Conservation (phyloP, 2,888 invertebrate species). For the Capitulum mitella region DNA sequence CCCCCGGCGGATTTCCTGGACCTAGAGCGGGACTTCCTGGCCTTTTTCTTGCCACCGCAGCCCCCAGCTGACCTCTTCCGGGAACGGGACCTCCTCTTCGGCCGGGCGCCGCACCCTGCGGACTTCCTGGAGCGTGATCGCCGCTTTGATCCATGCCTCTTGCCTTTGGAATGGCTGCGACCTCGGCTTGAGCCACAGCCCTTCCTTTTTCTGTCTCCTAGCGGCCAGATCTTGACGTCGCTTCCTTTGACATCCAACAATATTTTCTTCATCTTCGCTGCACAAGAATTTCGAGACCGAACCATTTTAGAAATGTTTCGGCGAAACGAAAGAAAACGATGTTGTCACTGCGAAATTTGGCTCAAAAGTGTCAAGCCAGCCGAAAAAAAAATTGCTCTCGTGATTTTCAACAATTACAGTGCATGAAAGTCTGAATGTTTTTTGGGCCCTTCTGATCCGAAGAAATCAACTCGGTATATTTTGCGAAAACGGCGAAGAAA, state of each 20-base stretch:
- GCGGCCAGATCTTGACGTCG: conserved; percentile 6
- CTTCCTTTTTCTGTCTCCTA: not conserved
- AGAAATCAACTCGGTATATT: not conserved
- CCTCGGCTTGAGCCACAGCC: not conserved
- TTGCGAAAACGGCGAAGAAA: too few relatives aligned
- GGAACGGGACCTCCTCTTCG: not conserved
- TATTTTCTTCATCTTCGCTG: not conserved
- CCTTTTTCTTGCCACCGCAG: not conserved
- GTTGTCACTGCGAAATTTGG: not conserved
- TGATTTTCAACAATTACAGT: conserved; percentile 6
- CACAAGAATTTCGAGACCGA: not conserved
- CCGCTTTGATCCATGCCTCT: not conserved
- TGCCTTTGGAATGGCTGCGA: not conserved
- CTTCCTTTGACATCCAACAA: not conserved
- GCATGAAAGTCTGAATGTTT: not conserved
- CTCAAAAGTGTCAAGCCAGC: not conserved
- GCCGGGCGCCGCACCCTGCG: too few relatives aligned
- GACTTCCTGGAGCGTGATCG: not conserved
- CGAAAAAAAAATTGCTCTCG: not conserved
- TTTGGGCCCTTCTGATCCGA: not conserved
- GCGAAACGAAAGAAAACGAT: not conserved
- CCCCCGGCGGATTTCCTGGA: not conserved
- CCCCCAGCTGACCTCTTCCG: not conserved
- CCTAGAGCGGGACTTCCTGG: not conserved
- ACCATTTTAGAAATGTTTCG: not conserved